Evolutionary conservation across 2,888 invertebrate species (phyloP).

Genomic region (Argyresthia goedartella): DNA sequence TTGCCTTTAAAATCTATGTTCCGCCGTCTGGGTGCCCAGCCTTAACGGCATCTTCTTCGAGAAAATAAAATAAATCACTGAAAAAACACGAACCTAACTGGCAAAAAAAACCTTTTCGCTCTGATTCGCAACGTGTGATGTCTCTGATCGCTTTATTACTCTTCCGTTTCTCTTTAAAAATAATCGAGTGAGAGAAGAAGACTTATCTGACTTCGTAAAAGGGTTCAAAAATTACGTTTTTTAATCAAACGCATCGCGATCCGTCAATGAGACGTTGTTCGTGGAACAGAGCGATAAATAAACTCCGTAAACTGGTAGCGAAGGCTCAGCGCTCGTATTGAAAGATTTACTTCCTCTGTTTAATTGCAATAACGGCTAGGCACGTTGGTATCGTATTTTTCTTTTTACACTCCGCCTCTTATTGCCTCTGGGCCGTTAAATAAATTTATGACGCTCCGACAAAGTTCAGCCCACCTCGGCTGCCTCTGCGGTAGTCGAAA

Average conservation of each 20-base stretch:
- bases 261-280: constrained; percentile 63
- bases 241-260: constrained; percentile 67
- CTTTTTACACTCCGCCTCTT: constrained; percentile 70
- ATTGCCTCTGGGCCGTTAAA: constrained; percentile 70
- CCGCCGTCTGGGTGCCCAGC: too few relatives aligned
- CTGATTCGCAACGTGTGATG: neutral
- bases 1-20: too few relatives aligned
- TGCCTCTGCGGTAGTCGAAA: constrained; percentile 45
- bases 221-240: constrained; percentile 21
- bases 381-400: constrained; percentile 72
- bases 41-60: constrained; percentile 30
- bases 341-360: constrained; percentile 72
- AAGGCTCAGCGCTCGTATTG: constrained; percentile 64
- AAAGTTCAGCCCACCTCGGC: constrained; percentile 66
- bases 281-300: constrained; percentile 71
- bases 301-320: constrained; percentile 61
- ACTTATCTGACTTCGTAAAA: neutral
- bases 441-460: constrained; percentile 69
- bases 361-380: constrained; percentile 72
- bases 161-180: neutral
- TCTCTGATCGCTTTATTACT: neutral
- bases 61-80: constrained; percentile 21
- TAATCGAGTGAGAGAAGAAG: neutral
- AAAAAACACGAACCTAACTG: constrained; percentile 2
- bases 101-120: neutral